Base-by-base conservation (phyloP, 2,797 vertebrate species). In the Falco naumanni region DNA sequence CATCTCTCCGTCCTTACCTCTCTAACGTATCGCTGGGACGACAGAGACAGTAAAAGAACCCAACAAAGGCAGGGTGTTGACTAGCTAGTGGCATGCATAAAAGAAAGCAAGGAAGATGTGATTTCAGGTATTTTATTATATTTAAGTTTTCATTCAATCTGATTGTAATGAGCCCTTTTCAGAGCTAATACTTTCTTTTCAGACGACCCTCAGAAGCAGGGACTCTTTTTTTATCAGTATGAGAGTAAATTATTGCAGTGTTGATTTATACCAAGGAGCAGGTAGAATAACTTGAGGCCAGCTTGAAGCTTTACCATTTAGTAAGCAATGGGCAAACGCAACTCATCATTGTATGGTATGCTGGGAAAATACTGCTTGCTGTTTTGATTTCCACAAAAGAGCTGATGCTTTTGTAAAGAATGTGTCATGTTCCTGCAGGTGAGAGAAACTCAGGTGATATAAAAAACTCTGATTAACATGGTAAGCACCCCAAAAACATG, bases 81-180 rank as follows among this genome's bases (percentile, higher is more conserved):
- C 60, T 92, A 2, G 66, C 80, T 89, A 71, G 78, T 70, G 68
- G 83, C 88, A 71, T 80, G 45, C 83, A 87, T 84, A 83, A 89
- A 94, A 80, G 68, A 64, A 94, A 93, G 71, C 53, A 80, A 94
- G 79, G 74, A 77, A 89, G 92, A 95, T 93, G 90, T 76, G 83
- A 95, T 93, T 95, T 95, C 75, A 90, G 69, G 90, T 84, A 93
- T 95, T 95, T 93, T 91, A 96, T 93, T 96, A 87, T 74, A 90
- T 63, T 92, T 56, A 66, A 90, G 54, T 94, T 94, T 95, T 92
- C 93, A 83, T 68, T 93, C 81, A 75, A 89, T 95, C 84, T 85
- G 84, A 93, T 87, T 93, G 75, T 78, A 95, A 92, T 92, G 74
- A 89, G 80, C 74, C 74, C 77, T 90, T 95, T 95, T 83, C 87